Evolutionary conservation across 2,888 invertebrate genomes (phyloP).

Genomic region (Epicampocera succincta): DNA sequence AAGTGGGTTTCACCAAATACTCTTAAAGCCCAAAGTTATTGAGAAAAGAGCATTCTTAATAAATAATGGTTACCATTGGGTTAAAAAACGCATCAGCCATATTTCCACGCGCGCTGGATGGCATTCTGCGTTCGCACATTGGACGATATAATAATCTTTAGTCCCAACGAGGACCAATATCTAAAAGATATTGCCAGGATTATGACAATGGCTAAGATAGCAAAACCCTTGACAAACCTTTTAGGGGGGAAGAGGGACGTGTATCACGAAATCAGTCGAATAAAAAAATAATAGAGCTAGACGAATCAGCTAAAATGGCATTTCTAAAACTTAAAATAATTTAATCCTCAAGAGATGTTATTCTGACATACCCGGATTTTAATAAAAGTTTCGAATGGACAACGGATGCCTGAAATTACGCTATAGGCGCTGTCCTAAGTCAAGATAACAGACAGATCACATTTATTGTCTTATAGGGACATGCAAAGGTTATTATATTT

Average conservation of each 20-base stretch:
- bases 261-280: not conserved
- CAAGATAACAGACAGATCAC: too few species aligned
- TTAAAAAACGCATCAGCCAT: too few species aligned
- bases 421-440: not conserved
- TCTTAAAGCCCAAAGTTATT: not conserved
- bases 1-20: conserved; percentile 1
- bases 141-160: too few species aligned
- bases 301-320: too few species aligned
- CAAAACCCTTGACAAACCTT: not conserved
- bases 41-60: too few species aligned
- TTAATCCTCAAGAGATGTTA: not conserved
- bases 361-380: not conserved
- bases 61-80: not conserved
- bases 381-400: not conserved
- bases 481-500: too few species aligned
- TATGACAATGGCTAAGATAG: not conserved
- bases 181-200: not conserved
- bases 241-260: not conserved
- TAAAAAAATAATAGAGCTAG: not conserved
- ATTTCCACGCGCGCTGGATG: too few species aligned
- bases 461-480: too few species aligned
- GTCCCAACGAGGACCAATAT: too few species aligned
- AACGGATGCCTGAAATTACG: not conserved
- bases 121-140: too few species aligned
- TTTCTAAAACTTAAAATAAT: too few species aligned